These are phyloP conservation scores for Hemiscyllium ocellatum DNA, from an alignment of 2,113 vertebrate species.

Conservation along the genomic window DNA sequence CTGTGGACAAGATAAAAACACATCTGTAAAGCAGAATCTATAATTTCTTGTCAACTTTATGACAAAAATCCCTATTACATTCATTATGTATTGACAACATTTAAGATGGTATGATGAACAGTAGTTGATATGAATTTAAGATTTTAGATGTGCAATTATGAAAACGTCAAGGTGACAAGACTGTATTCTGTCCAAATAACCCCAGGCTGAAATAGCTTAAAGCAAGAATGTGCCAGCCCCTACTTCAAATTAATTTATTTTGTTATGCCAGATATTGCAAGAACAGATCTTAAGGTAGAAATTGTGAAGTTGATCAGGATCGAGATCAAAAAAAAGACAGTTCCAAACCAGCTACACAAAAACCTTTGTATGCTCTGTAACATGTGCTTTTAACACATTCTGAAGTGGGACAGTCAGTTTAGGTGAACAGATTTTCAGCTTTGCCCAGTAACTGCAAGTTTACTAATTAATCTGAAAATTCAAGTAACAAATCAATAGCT, in stretches of 20 bases:
- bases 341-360: neutral
- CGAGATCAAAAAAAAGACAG: neutral
- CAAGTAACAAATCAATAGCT: neutral
- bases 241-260: neutral
- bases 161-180: neutral
- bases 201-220: neutral
- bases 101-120: neutral
- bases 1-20: conserved; percentile 51
- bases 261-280: neutral
- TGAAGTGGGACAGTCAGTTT: neutral
- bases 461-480: neutral
- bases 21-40: neutral
- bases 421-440: neutral
- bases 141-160: neutral
- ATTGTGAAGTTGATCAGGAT: neutral
- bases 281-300: neutral
- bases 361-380: neutral
- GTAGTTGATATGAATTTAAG: neutral
- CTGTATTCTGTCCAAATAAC: neutral
- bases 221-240: neutral
- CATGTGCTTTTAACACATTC: neutral
- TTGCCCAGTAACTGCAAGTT: neutral
- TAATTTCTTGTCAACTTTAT: neutral
- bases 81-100: neutral
- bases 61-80: neutral